Conservation (phyloP, 2,113 vertebrate genomes). For the Aptenodytes patagonicus region DNA sequence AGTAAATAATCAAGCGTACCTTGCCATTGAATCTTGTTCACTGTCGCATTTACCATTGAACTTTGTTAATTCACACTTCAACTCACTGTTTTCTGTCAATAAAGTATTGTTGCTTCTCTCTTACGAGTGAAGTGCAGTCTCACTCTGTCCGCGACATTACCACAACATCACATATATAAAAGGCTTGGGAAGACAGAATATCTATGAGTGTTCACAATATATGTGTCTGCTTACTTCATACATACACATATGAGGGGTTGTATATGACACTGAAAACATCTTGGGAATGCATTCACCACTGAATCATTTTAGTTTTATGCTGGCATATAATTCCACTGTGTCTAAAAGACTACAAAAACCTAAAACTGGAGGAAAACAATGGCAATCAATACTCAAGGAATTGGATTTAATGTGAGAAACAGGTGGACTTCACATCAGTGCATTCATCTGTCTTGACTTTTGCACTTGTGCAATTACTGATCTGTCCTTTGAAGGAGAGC, state of each 20-base stretch:
- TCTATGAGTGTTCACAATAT: not conserved
- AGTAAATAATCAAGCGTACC: too few species aligned
- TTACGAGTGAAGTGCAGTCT: too few species aligned
- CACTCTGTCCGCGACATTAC: too few species aligned
- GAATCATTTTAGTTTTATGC: not conserved
- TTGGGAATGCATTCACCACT: not conserved
- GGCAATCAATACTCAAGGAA: not conserved
- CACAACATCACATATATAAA: not conserved
- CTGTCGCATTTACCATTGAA: too few species aligned
- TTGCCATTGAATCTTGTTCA: too few species aligned
- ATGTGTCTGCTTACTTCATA: not conserved
- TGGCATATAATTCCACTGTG: not conserved
- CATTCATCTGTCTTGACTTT: not conserved
- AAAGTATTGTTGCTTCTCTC: too few species aligned
- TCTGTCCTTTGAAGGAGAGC: not conserved
- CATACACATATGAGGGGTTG: rapidly evolving
- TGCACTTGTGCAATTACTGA: not conserved
- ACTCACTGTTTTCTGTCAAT: too few species aligned
- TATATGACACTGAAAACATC: not conserved
- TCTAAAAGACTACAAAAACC: not conserved
- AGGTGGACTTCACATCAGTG: not conserved
- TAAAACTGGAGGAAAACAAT: not conserved
- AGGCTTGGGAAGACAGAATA: not conserved
- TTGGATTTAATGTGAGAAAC: not conserved
- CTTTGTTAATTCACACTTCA: too few species aligned